A percentile compares a stretch with the other conserved stretches of the same genome.
phyloP scores from a whole-genome alignment of 2,113 vertebrate genomes.

The Nycticebus coucang region DNA sequence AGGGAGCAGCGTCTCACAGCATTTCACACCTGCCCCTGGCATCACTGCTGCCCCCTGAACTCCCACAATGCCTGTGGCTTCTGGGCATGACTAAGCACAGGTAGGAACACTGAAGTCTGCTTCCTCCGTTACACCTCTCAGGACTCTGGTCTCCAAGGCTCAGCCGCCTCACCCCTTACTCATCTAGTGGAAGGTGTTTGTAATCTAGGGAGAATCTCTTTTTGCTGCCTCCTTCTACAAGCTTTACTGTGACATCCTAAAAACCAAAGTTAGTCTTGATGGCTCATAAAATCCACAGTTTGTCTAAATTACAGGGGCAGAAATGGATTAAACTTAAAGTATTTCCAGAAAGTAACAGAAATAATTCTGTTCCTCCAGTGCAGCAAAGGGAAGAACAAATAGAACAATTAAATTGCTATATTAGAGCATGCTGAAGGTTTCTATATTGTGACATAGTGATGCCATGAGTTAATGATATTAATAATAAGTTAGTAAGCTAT shows the following conservation, averaged over 20 bases:
- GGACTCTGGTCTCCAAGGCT: not conserved
- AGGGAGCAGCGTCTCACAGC: not conserved
- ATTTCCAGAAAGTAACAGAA: constrained; percentile 1
- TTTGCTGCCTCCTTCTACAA: not conserved
- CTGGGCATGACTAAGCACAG: not conserved
- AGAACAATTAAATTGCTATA: not conserved
- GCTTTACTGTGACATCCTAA: not conserved
- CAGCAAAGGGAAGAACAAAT: not conserved
- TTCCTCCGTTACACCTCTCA: not conserved
- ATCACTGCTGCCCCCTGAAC: not conserved
- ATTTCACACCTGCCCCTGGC: not conserved
- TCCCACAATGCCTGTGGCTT: too few relatives aligned
- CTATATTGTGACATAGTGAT: not conserved
- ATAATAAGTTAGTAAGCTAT: too few relatives aligned
- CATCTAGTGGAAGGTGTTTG: not conserved
- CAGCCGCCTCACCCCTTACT: not conserved
- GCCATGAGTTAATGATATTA: not conserved
- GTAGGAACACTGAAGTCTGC: not conserved
- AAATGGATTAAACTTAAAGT: not conserved
- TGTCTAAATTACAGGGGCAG: not conserved
- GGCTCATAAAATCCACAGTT: not conserved
- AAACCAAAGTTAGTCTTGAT: not conserved
- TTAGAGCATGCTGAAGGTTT: not conserved
- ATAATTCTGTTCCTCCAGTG: not conserved
- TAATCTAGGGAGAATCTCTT: not conserved